Conservation (phyloP, 2,113 vertebrate species). For the Oryzias celebensis region DNA sequence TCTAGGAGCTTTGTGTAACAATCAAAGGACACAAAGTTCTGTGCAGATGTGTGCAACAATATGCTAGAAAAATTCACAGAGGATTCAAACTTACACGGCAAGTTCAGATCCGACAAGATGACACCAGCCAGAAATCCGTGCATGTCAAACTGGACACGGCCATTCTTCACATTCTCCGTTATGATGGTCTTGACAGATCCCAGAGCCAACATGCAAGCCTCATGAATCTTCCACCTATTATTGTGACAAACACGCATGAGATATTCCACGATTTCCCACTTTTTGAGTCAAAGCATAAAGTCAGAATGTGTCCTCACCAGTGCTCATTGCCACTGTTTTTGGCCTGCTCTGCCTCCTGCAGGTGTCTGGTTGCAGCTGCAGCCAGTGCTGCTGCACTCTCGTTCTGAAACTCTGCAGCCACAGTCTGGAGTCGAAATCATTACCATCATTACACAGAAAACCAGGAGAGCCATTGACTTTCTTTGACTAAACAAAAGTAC, state of each 20-base stretch:
- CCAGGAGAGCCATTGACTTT: too few species aligned
- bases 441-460: not conserved
- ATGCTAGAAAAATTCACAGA: too few species aligned
- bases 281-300: not conserved
- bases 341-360: slow-evolving; percentile 95
- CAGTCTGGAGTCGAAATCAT: slow-evolving; percentile 78
- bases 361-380: slow-evolving; percentile 91
- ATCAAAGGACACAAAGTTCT: too few species aligned
- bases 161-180: slow-evolving; percentile 93
- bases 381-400: slow-evolving; percentile 94
- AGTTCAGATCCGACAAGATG: slow-evolving; percentile 92
- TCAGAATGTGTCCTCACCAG: slow-evolving; percentile 78
- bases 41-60: too few species aligned
- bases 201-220: slow-evolving; percentile 95
- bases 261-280: not conserved
- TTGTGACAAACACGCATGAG: too few species aligned
- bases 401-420: slow-evolving; percentile 96
- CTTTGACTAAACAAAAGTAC: too few species aligned
- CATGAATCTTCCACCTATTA: slow-evolving; percentile 96
- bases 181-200: slow-evolving; percentile 95
- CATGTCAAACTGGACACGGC: slow-evolving; percentile 95
- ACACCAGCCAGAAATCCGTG: slow-evolving; percentile 93
- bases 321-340: slow-evolving; percentile 85
- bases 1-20: too few species aligned
- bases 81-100: slow-evolving; percentile 78